Conservation (phyloP, 2,888 invertebrate species). For the Zaprionus lineosus region DNA sequence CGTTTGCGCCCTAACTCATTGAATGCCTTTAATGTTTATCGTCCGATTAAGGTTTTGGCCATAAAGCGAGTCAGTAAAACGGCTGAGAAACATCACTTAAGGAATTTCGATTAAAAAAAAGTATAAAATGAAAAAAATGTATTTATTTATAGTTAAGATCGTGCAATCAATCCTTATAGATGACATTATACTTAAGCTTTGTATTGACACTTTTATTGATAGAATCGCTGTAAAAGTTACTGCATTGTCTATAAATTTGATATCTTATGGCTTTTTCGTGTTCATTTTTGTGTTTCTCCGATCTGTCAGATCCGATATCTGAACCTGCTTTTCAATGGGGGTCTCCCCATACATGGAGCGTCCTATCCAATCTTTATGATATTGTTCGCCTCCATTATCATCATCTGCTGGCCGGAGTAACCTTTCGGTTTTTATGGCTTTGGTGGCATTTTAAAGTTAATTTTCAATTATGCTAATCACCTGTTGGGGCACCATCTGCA, state of each 20-base stretch:
- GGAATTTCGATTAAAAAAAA: no score
- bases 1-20: no score
- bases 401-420: conserved; percentile 33
- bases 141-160: neutral
- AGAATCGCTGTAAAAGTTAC: conserved; percentile 31
- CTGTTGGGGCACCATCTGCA: no score
- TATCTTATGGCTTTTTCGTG: neutral
- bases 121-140: neutral
- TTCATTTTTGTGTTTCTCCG: conserved; percentile 7
- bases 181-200: conserved; percentile 19
- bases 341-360: neutral
- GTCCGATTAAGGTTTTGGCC: no score
- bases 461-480: conserved; percentile 61
- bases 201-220: conserved; percentile 35
- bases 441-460: conserved; percentile 57
- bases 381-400: conserved; percentile 32
- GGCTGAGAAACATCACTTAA: no score
- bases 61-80: no score
- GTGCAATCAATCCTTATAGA: neutral
- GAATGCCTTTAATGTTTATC: no score
- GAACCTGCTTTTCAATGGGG: conserved; percentile 29
- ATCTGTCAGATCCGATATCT: conserved; percentile 18
- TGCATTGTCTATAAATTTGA: conserved; percentile 26
- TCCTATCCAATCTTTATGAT: conserved; percentile 1
- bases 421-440: conserved; percentile 53